Evolutionary conservation across 2,888 invertebrate genomes (phyloP).

Genomic region (Pelosia muscerda): DNA sequence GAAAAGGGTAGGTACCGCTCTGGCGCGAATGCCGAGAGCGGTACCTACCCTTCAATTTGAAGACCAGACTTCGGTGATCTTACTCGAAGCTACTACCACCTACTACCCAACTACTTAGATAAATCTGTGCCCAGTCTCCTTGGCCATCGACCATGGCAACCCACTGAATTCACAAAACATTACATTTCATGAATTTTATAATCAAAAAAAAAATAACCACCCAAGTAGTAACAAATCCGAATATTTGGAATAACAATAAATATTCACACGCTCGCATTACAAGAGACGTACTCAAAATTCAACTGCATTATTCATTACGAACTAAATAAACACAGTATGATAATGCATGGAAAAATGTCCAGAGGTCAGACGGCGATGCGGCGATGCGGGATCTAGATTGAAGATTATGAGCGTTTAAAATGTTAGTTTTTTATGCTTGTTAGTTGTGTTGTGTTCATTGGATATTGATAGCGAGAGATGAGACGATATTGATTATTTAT

Average conservation of each 20-base stretch:
- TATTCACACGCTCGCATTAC: slow-evolving; percentile 20
- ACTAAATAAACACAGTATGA: slow-evolving; percentile 23
- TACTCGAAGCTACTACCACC: no score
- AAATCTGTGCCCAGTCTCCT: no score
- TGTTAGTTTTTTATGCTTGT: slow-evolving; percentile 6
- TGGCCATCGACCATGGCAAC: no score
- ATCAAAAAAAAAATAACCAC: no score
- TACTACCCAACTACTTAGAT: no score
- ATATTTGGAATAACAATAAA: neutral
- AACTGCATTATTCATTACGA: slow-evolving; percentile 50
- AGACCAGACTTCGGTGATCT: no score
- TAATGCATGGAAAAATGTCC: slow-evolving; percentile 30
- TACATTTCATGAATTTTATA: neutral
- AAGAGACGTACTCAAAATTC: slow-evolving; percentile 46
- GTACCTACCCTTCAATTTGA: no score
- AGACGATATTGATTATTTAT: no score
- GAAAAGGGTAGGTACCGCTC: no score
- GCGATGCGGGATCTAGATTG: slow-evolving; percentile 39
- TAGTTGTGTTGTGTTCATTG: neutral
- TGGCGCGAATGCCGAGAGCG: no score
- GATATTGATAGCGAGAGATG: neutral
- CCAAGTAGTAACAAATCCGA: neutral
- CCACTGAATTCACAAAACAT: no score
- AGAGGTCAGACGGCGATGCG: slow-evolving; percentile 40
- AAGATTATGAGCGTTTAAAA: slow-evolving; percentile 19